Base-by-base conservation (phyloP, 2,888 invertebrate genomes). In the Aspidiotus destructor region DNA sequence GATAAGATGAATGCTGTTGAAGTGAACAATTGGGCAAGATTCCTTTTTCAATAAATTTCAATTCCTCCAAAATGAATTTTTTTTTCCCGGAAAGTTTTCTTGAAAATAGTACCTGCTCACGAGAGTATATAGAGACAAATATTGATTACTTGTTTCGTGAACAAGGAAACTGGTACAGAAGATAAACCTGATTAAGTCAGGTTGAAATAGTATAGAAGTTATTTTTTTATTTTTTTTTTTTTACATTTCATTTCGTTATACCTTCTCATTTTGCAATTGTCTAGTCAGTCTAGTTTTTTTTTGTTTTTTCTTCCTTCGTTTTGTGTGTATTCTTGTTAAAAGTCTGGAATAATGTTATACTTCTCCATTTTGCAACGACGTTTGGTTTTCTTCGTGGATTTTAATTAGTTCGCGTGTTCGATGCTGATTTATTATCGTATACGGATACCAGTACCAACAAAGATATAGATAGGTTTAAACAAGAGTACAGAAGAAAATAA, bases 361-460 rank as follows among this genome's bases (percentile, higher is more conserved):
- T 48, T 48, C 11, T 48, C n/a, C 48, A 48, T n/a, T 48, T 48
- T n/a, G 48, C 48, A n/a, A 48, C 48, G 48, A 48, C 48, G n/a
- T 48, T 48, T 11, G 11, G 48, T 48, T 48, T 11, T 11, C n/a
- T 48, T 48, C 48, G 3, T 48, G 11, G 48, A 48, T 48, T 48
- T 48, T 48, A 48, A 48, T 48, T 48, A 48, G 48, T 48, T 48
- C 48, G 48, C 48, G 48, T 48, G 48, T 48, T 48, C 48, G 48
- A 48, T 13, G 11, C n/a, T 48, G 48, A 48, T 48, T 48, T 48
- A 48, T 48, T 48, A 11, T n/a, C 6, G 2, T 28, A 28, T 28
- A 28, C 28, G 28, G n/a, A 28, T 28, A 28, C 28, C 5, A 28
- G 28, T 28, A n/a, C 6, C 3, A 48, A 48, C 48, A 48, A 48